Conservation (phyloP, 1,140 invertebrate species). For the Magallana angulata region DNA sequence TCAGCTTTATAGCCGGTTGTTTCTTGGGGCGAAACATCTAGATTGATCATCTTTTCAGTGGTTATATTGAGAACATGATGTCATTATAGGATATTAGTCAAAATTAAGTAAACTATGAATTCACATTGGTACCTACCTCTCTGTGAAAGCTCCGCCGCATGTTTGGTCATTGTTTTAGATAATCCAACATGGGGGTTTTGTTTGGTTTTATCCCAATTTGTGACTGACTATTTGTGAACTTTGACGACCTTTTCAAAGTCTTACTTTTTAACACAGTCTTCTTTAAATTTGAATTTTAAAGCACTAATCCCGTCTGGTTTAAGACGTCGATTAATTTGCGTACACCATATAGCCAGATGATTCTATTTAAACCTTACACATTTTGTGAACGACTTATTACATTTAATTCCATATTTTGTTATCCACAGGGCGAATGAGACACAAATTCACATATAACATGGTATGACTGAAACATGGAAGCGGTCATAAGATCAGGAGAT, state of each 20-base stretch:
- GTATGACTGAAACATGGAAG: constrained; percentile 1
- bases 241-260: constrained; percentile 24
- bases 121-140: background rate
- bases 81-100: constrained; percentile 21
- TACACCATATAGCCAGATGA: background rate
- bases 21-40: background rate
- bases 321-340: constrained; percentile 12
- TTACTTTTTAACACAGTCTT: constrained; percentile 35
- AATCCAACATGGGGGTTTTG: background rate
- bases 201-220: background rate
- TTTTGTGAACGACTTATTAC: constrained; percentile 22
- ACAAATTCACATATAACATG: constrained; percentile 1
- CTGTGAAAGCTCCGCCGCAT: background rate
- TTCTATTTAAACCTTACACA: constrained; percentile 13
- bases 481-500: constrained; percentile 22
- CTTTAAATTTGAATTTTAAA: constrained; percentile 31
- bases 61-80: constrained; percentile 13
- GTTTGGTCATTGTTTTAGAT: background rate
- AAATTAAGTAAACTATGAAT: background rate
- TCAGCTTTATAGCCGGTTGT: constrained; percentile 8
- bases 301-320: constrained; percentile 26
- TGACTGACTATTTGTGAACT: background rate
- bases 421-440: background rate
- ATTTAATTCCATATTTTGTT: background rate
- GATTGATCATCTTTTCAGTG: constrained; percentile 20